Percentiles rank a stretch among this genome's conserved stretches.
These are phyloP conservation scores for Phymatocera aterrima DNA, from an alignment of 2,888 invertebrate species.

Conservation along the genomic window DNA sequence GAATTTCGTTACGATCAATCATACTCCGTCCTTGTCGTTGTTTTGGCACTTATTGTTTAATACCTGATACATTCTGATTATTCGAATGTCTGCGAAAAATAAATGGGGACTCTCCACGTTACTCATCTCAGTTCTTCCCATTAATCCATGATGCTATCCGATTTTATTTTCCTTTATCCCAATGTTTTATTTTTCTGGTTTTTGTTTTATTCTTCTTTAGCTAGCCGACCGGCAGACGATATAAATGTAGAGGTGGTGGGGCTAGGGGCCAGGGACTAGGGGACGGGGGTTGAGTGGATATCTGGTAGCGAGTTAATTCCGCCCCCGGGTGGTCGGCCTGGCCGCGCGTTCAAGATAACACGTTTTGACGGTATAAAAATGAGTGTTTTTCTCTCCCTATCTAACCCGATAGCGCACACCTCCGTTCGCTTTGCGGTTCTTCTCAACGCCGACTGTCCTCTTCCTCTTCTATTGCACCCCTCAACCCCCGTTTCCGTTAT, in stretches of 20 bases:
- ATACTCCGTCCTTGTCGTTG: not conserved
- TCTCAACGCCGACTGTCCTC: slow-evolving; percentile 25
- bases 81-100: not conserved
- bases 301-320: slow-evolving; percentile 72
- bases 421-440: slow-evolving; percentile 50
- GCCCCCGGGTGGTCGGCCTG: slow-evolving; percentile 61
- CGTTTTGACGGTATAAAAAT: slow-evolving; percentile 75
- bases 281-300: slow-evolving; percentile 63
- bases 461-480: not conserved
- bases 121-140: not conserved
- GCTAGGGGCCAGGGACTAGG: slow-evolving; percentile 49
- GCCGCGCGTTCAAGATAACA: slow-evolving; percentile 70
- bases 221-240: slow-evolving; percentile 62
- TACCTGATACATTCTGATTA: not conserved
- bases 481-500: not conserved
- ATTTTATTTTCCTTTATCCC: not conserved
- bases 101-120: not conserved
- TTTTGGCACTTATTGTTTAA: not conserved
- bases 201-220: slow-evolving; percentile 20
- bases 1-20: not conserved
- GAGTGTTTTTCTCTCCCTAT: slow-evolving; percentile 74
- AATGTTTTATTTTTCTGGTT: not conserved
- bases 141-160: not conserved
- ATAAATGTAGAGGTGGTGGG: slow-evolving; percentile 63
- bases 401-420: slow-evolving; percentile 70